Evolutionary conservation across 37 sponge, comb jelly and placozoan genomes (phyloP).

Genomic region (Haliclona indistincta): DNA sequence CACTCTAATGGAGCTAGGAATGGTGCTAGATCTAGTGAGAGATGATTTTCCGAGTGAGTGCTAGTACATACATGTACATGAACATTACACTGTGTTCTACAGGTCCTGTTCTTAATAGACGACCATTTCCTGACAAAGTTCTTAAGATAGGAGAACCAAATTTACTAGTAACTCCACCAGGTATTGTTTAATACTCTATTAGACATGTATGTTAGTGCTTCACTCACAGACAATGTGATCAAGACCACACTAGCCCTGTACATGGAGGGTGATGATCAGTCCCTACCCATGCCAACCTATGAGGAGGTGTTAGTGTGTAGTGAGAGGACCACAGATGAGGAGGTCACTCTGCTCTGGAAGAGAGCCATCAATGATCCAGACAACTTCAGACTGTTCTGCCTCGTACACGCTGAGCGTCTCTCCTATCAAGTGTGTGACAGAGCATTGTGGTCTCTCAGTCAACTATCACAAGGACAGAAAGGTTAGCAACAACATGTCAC

Average conservation of each 20-base stretch:
- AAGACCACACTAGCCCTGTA: slow-evolving; percentile 46
- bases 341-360: slow-evolving; percentile 54
- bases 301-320: slow-evolving; percentile 64
- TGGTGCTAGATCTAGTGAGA: not conserved
- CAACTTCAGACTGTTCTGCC: slow-evolving; percentile 52
- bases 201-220: not conserved
- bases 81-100: not conserved
- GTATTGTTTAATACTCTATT: not conserved
- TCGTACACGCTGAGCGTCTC: slow-evolving; percentile 59
- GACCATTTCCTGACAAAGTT: slow-evolving; percentile 19
- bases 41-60: not conserved
- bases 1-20: not conserved
- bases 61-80: not conserved
- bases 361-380: slow-evolving; percentile 64
- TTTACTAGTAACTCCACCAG: slow-evolving; percentile 25
- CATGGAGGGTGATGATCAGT: slow-evolving; percentile 24
- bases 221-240: slow-evolving; percentile 35
- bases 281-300: slow-evolving; percentile 60
- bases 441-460: slow-evolving; percentile 10
- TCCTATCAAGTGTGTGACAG: slow-evolving; percentile 46
- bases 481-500: slow-evolving; percentile 9
- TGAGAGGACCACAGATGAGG: slow-evolving; percentile 56
- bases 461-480: slow-evolving; percentile 33
- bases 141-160: slow-evolving; percentile 17
- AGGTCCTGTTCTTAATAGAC: slow-evolving; percentile 7